A percentile compares a stretch with the other conserved stretches of the same genome.
These are phyloP conservation scores for Morelia viridis DNA, from an alignment of 2,797 vertebrate species.

Conservation along the genomic window DNA sequence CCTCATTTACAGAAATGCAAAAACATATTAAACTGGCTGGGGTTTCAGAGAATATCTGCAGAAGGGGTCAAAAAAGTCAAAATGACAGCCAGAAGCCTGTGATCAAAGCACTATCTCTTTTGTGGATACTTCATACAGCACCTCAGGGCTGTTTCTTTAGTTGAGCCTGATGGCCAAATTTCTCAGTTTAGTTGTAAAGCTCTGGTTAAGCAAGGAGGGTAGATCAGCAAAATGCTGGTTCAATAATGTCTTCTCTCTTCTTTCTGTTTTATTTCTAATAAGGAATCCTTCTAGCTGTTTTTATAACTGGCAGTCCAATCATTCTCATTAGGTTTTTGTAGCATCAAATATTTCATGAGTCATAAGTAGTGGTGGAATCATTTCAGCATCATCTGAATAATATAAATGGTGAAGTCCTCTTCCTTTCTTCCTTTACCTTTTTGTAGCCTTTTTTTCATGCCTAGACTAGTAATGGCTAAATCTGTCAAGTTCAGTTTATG, in stretches of 20 bases:
- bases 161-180: constrained; percentile 59
- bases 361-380: constrained; percentile 6
- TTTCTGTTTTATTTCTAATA: neutral
- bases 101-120: neutral
- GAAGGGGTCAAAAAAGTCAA: neutral
- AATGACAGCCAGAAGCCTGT: neutral
- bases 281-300: neutral
- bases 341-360: neutral
- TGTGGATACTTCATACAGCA: neutral
- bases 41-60: neutral
- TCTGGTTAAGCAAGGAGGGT: constrained; percentile 44
- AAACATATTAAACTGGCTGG: constrained; percentile 56
- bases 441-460: too few species aligned
- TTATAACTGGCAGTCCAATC: neutral
- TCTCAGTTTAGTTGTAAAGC: constrained; percentile 59
- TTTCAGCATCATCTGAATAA: constrained; percentile 22
- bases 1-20: constrained; percentile 51
- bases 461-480: too few species aligned
- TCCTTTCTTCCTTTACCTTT: too few species aligned
- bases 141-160: constrained; percentile 50
- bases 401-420: neutral
- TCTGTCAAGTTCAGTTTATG: too few species aligned
- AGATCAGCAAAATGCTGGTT: neutral
- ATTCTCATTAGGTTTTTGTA: neutral
- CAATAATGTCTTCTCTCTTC: neutral